Conservation (phyloP, 2,888 invertebrate species). For the Cheilosia pagana region DNA sequence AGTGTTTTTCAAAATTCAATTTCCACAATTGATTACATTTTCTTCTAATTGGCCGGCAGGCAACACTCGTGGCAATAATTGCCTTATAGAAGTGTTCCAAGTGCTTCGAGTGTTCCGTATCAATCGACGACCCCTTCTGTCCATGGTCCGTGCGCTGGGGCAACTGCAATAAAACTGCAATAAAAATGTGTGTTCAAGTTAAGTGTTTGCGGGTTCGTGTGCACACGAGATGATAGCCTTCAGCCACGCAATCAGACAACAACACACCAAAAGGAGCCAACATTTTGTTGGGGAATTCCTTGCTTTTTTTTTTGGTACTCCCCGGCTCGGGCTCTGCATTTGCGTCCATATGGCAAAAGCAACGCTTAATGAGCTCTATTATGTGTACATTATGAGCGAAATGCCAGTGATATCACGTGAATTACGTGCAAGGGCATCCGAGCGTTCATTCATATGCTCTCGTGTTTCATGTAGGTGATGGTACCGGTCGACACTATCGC, state of each 20-base stretch:
- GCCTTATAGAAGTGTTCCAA: conserved; percentile 23
- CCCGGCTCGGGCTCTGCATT: background rate
- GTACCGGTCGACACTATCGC: conserved; percentile 25
- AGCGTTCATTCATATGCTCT: conserved; percentile 43
- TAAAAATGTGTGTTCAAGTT: conserved; percentile 24
- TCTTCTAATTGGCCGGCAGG: conserved; percentile 26
- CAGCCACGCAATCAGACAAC: conserved; percentile 18
- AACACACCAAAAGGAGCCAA: background rate
- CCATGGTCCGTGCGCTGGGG: conserved; percentile 11
- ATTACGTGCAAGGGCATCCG: conserved; percentile 45
- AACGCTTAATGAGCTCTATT: conserved; percentile 58
- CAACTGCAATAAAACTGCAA: conserved; percentile 31
- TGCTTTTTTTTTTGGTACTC: conserved; percentile 6
- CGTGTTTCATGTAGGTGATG: conserved; percentile 11
- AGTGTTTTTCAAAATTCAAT: conserved; percentile 24
- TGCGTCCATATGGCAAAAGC: conserved; percentile 45
- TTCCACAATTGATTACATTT: conserved; percentile 43
- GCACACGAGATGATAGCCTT: conserved; percentile 27
- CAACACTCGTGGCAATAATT: conserved; percentile 26
- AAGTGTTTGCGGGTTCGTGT: conserved; percentile 22
- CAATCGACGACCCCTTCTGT: conserved; percentile 33
- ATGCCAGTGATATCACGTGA: conserved; percentile 44
- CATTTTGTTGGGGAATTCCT: background rate
- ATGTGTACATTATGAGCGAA: conserved; percentile 46
- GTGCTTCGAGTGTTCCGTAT: conserved; percentile 12